phyloP scores from a whole-genome alignment of 2,888 invertebrate genomes.

The Selenia dentaria region DNA sequence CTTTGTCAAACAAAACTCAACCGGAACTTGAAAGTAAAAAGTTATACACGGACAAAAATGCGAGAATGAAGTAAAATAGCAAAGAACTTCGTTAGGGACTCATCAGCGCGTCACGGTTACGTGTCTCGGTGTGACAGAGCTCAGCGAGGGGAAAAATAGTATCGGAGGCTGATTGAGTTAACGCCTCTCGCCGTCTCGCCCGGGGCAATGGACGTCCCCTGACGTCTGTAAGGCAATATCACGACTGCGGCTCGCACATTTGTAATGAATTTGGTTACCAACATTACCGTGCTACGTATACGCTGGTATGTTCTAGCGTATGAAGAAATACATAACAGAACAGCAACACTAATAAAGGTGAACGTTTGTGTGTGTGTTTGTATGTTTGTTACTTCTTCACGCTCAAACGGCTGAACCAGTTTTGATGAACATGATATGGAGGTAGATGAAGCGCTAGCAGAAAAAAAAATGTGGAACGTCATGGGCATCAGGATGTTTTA shows the following conservation, averaged over 20 bases:
- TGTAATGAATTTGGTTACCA: conserved; percentile 62
- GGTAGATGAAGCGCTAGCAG: no score
- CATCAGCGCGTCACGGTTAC: no score
- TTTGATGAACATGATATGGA: no score
- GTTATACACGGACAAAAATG: conserved; percentile 29
- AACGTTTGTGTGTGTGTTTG: no score
- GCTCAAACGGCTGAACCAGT: no score
- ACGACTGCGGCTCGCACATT: conserved; percentile 57
- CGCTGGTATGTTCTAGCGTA: no score
- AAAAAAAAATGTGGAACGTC: no score
- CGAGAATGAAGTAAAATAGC: conserved; percentile 45
- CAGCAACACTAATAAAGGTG: no score
- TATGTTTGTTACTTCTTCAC: no score
- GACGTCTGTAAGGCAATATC: conserved; percentile 72
- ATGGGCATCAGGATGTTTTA: no score
- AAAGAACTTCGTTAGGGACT: conserved; percentile 53
- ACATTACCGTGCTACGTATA: no score
- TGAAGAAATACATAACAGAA: no score
- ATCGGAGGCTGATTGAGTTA: conserved; percentile 72
- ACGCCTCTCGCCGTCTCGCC: conserved; percentile 46
- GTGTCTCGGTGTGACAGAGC: conserved; percentile 40
- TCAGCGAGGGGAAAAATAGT: conserved; percentile 61
- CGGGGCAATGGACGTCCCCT: conserved; percentile 64
- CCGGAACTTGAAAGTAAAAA: conserved; percentile 24
- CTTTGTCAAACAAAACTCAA: conserved; percentile 30